Base-by-base conservation (phyloP, 2,888 invertebrate species). In the Lepas anatifera region DNA sequence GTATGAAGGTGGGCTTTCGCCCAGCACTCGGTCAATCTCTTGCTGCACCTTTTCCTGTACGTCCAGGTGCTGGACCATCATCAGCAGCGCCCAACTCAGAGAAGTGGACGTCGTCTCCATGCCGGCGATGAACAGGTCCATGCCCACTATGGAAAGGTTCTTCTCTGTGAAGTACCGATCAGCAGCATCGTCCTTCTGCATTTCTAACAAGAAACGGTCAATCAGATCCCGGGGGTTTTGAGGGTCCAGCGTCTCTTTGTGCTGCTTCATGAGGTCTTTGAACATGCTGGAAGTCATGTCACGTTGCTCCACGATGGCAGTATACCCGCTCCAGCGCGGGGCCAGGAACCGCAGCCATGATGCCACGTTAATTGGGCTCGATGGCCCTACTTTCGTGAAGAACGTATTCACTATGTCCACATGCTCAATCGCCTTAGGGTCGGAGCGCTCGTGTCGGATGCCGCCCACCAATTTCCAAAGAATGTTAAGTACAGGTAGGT, bases 21-120 rank as follows among this genome's bases (percentile, higher is more conserved):
- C 43, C 10, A 46, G 7, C 43, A 16, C 43, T 1, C 43, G 22
- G 70, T 76, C 75, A 8, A 76, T 66, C 68, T 75, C 75, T 7
- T 68, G 70, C 64, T 75, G 75, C 16, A 75, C 71, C 48, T 71
- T 70, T 13, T 69, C 46, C 69, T 75, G 43, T 43, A 16, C 16
- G 43, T 43, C 43, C 43, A 68, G 72, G 68, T 70, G 72, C 18
- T 66, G n/a, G n/a, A n/a, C n/a, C 63, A 66, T 66, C 39, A 41
- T 11, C 39, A 66, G 35, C 13, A 66, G 6, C 7, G 67, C 32
- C 67, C 67, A 66, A 35, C 10, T 10, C 39, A 66, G 67, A 10
- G 35, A 10, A 3, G 67, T 66, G 7, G n/a, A n/a, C n/a, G n/a
- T n/a, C n/a, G n/a, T n/a, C n/a, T n/a, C n/a, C n/a, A n/a, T n/a